Base-by-base conservation (phyloP, 2,797 vertebrate genomes). In the Chrysocyon brachyurus region DNA sequence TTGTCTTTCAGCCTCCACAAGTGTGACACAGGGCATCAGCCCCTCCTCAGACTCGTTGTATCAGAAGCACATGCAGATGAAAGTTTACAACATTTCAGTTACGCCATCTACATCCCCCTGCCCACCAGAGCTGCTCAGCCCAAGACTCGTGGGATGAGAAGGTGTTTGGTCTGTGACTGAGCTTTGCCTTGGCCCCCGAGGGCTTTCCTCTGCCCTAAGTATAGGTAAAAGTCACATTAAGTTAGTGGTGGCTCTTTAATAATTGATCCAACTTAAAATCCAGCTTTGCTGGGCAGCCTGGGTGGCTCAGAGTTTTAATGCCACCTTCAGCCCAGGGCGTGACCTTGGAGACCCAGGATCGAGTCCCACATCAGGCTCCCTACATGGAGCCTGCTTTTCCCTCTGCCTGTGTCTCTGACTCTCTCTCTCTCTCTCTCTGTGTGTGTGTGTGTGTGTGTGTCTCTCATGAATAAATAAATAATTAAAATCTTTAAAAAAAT, bases 211-310 rank as follows among this genome's bases (percentile, higher is more conserved):
- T 31, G 21, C 90, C 77, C 87, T 66, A 33, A 87, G 84, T 61
- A 40, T 75, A 87, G 77, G 87, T 79, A 57, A 68, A 78, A 54
- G 73, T 75, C 75, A 91, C 31, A 46, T 94, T n/a, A 70, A 73
- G 36, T n/a, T 79, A 59, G 68, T 28, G 6, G 66, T 33, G 81
- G 16, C 70, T 86, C 36, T 96, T 91, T 94, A 90, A 94, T 96
- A 77, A 84, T 91, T 87, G 57, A 90, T 87, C 52, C 90, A 73
- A 78, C 56, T 94, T 94, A 90, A 77, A 94, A 94, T 94, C 94
- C 96, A 88, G 57, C 90, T 93, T 57, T 46, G 40, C 40, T 46
- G 40, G 40, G 40, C 6, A 46, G 40, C 40, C 40, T 40, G 40
- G 40, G 40, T 46, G 40, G 40, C 40, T 46, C 40, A 46, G 40